Base-by-base conservation (phyloP, 2,113 vertebrate species). In the Haemorhous mexicanus region DNA sequence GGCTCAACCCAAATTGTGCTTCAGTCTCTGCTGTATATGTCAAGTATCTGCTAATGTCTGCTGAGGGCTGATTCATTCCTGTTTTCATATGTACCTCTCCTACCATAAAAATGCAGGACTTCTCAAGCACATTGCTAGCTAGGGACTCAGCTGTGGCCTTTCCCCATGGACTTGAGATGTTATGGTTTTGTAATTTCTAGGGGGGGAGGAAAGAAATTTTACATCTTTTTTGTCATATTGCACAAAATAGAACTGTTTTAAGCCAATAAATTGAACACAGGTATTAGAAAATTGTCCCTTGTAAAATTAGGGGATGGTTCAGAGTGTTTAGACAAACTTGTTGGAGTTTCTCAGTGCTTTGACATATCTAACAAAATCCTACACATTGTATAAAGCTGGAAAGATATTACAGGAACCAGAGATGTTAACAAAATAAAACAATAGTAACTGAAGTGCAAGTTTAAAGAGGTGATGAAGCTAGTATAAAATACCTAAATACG, bases 141-240 rank as follows among this genome's bases (percentile, higher is more conserved):
- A 7, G 3, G 19, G 6, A 39, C 33, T 79, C 80, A 64, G 44
- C 16, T 76, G 10, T 44, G 37, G 5, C 22, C 3, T 84, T 39
- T 78, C 19, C 19, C 9, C 11, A 4, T 2, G 13, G 33, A 70
- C 5, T 13, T 0, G 2, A 66, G 13, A 20, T 74, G 47, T 92
- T 70, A 75, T 10, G 10, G 19, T 35, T 70, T 75, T 43, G 10
- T 33, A 20, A 32, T 67, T 74, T 86, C 37, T 55, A 44, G 73
- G 20, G 12, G 12, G 2, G 2, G 1, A 59, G 2, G 2, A 2
- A 53, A 37, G 17, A 27, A 39, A 23, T 16, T 30, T 6, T 64
- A 5, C 35, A 30, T 2, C 3, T 61, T 75, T 89, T 75, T 89
- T 21, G 19, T 43, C 15, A 8, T 41, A 28, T 74, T 41, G 21